Evolutionary conservation across 2,797 vertebrate genomes (phyloP), one percentile per base, ranked within the genome.

Genomic region (Neomorphus geoffroyi): DNA sequence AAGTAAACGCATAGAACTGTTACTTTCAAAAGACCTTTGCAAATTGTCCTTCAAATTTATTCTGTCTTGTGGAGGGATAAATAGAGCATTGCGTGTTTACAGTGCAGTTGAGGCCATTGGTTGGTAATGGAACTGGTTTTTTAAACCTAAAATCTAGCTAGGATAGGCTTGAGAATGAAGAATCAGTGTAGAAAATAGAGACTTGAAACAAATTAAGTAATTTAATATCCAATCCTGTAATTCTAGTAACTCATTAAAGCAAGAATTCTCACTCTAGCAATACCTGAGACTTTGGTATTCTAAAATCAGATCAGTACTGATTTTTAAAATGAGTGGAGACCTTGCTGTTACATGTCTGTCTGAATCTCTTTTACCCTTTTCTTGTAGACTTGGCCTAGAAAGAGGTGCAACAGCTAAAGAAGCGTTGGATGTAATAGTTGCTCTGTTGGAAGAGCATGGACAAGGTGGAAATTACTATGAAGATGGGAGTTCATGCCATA

Each of bases 381-480:
- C 66, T 65, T 69, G 9, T 3, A 98, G 98, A 62, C 98, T 98
- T 97, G 98, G 98, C 50, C 96, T 98, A 78, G 98, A 98, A 96
- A 97, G 98, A 92, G 98, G 97, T 33, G 66, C 96, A 66, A 98
- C 98, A 61, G 98, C 98, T 75, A 98, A 98, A 91, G 98, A 98
- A 87, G 97, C 98, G 10, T 71, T 98, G 73, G 97, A 98, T 78
- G 78, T 97, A 80, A 98, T 98, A 10, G 96, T 98, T 26, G 96
- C 97, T 82, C 96, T 98, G 71, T 86, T 98, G 95, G 97, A 98
- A 89, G 97, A 98, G 62, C 95, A 98, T 3, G 98, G 98, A 50
- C 98, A 98, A 94, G 98, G 98, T 82, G 98, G 98, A 70, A 98
- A 98, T 97, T 98, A 98, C 22, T 98, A 97, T 24, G 98, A 98